Evolutionary conservation across 30 jellyfish, hydroid and myxozoan species (phyloP).

Genomic region (Aurelia sp.): DNA sequence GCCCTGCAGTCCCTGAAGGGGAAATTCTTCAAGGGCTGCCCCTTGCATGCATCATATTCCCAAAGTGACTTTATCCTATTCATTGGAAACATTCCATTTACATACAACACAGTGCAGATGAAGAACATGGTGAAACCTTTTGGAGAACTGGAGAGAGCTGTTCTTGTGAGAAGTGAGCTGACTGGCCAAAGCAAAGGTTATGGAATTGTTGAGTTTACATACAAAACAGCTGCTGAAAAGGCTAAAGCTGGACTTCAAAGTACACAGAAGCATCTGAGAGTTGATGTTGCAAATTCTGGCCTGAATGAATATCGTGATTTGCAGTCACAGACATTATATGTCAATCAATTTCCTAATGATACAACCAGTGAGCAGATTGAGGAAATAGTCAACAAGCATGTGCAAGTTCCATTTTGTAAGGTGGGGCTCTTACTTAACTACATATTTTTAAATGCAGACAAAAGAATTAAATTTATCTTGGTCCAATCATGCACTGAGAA

Average conservation of each 20-base stretch:
- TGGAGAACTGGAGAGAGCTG: constrained; percentile 76
- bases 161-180: constrained; percentile 60
- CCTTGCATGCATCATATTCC: constrained; percentile 53
- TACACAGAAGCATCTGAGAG: constrained; percentile 39
- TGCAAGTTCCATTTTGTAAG: constrained; percentile 86
- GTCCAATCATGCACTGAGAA: too few species aligned
- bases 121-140: constrained; percentile 50
- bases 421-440: not conserved
- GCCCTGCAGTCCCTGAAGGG: constrained; percentile 44
- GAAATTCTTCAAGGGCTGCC: constrained; percentile 46
- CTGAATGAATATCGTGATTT: constrained; percentile 65
- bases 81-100: constrained; percentile 84
- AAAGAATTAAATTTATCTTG: too few species aligned
- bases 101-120: constrained; percentile 30
- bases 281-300: constrained; percentile 68
- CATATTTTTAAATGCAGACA: not conserved
- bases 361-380: constrained; percentile 79
- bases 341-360: constrained; percentile 75
- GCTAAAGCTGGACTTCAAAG: constrained; percentile 41
- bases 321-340: constrained; percentile 78
- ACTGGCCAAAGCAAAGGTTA: constrained; percentile 90
- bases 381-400: constrained; percentile 65
- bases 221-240: constrained; percentile 42
- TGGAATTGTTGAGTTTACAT: constrained; percentile 83
- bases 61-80: constrained; percentile 60